Base-by-base conservation (phyloP, 2,113 vertebrate species). In the Phaetusa simplex region DNA sequence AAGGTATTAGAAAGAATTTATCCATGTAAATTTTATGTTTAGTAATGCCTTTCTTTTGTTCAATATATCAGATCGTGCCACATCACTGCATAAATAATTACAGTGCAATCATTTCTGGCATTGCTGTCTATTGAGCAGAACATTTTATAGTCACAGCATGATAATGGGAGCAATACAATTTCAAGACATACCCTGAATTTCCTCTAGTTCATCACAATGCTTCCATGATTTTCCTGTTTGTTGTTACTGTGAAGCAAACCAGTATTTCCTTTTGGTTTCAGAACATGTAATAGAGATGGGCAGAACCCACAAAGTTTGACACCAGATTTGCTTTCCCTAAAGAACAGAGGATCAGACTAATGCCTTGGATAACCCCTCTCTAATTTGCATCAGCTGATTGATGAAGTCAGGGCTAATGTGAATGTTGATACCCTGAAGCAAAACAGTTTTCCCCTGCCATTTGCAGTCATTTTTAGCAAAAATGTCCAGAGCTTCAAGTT, bases 401-500 rank as follows among this genome's bases (percentile, higher is more conserved):
- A 56, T 77, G 55, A 70, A 93, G 61, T 82, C 30, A 67, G 40
- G 74, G 27, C 19, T 88, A 38, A 56, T 62, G n/a, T 78, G 38
- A 61, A 45, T 85, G 50, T 34, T 86, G 62, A 72, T 92, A 62
- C 26, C 21, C 58, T 49, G 27, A 40, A 76, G 69, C 36, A 52
- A 70, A 43, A 53, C 14, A 32, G 10, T 65, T 86, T 56, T 47
- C 21, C 67, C 8, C 38, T 93, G 59, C 47, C 50, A 49, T 89
- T 93, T 95, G 66, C 58, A 94, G 88, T 65, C 24, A 30, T 90
- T 94, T 95, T 95, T 90, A 89, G 84, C 34, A 86, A 82, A 92
- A 45, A 61, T 73, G 21, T 36, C 55, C 82, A 30, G 36, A 80
- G 53, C 49, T 96, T 62, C 61, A 88, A 93, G 82, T 95, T 96